Base-by-base conservation (phyloP, 1,140 invertebrate genomes). In the Carcinoscorpius rotundicauda region DNA sequence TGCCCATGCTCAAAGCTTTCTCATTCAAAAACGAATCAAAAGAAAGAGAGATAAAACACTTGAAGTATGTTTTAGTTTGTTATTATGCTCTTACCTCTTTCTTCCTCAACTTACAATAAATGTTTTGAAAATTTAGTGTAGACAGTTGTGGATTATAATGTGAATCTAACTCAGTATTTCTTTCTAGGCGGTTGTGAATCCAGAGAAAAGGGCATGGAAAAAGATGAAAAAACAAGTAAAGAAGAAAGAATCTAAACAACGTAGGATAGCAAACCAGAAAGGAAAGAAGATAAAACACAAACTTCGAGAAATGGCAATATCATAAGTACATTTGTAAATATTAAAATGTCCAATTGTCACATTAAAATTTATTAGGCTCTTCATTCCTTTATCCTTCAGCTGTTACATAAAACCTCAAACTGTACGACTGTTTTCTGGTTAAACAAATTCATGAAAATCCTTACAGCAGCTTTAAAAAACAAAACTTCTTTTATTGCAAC, bases 171-270 rank as follows among this genome's bases (percentile, higher is more conserved):
- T 11, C 6, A n/a, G 11, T 4, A 58, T 8, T 58, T 4, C 68
- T 63, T 51, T 69, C 69, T 74, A 83, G 80, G 78, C 84, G 75
- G 83, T 92, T 1, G 83, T 83, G 2, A 82, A 90, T 78, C 88
- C 89, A 49, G 86, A 88, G 71, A 78, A 82, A 67, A 85, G 85
- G 51, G 87, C 87, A 0, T 86, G 86, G 73, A 84, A 85, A 73
- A 89, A 88, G 78, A 82, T 90, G 4, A 83, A 84, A 60, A 82
- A 84, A 66, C 85, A 89, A 70, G 81, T 85, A 65, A 87, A 84
- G 72, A 90, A 90, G 70, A 87, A 86, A 72, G 83, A 84, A 64
- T 77, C 83, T 0, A 89, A 85, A 71, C 89, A 89, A 71, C 76
- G 83, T 56, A 87, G 85, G 76, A 75, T 86, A 48, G 80, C 81